A percentile compares a stretch with the other conserved stretches of the same genome.
These are phyloP conservation scores for Strix occidentalis DNA, from an alignment of 2,797 vertebrate species.

Conservation along the genomic window DNA sequence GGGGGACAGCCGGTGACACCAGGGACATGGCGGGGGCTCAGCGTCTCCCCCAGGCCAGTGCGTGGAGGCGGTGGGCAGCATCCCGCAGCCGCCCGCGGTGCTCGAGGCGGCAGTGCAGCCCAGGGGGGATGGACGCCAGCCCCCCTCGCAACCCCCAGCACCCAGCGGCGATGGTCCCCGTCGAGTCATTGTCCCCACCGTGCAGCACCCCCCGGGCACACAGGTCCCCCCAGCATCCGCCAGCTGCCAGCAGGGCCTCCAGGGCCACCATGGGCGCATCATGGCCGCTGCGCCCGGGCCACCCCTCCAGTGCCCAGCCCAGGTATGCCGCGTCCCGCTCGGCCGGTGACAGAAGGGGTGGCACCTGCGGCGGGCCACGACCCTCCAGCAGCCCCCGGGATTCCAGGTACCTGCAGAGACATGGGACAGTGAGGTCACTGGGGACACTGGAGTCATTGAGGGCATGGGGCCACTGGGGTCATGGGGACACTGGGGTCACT, in stretches of 20 bases:
- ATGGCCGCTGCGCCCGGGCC: background rate
- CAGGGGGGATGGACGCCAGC: fast-evolving
- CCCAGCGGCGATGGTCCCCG: background rate
- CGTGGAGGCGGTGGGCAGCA: background rate
- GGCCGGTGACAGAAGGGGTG: fast-evolving
- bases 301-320: background rate
- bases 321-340: background rate
- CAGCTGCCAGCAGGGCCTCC: background rate
- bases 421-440: background rate
- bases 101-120: background rate
- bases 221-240: background rate
- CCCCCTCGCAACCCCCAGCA: background rate
- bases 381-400: slow-evolving; percentile 16
- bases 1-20: background rate
- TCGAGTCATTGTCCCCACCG: background rate
- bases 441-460: too few species aligned
- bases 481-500: too few species aligned
- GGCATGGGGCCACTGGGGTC: too few species aligned
- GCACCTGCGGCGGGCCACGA: background rate
- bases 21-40: background rate
- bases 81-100: background rate
- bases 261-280: slow-evolving; percentile 32
- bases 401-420: slow-evolving; percentile 6
- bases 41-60: background rate
- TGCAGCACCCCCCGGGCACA: background rate